Evolutionary conservation across 2,113 vertebrate genomes (phyloP).

Genomic region (Petaurus breviceps): DNA sequence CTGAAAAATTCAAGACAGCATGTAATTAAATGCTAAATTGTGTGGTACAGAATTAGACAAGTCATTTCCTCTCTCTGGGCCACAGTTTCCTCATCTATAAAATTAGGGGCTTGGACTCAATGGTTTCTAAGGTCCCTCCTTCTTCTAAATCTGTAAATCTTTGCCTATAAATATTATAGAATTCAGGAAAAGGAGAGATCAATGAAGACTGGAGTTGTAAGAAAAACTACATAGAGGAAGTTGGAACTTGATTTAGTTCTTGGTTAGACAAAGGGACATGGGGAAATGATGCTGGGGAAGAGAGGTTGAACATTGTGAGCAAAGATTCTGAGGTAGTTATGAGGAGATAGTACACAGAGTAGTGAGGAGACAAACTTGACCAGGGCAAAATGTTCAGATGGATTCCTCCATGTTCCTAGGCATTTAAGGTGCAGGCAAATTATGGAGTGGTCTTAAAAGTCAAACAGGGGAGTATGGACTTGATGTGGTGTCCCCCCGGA

Average conservation of each 20-base stretch:
- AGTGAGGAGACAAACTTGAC: neutral
- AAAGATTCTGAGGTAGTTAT: neutral
- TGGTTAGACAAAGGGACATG: neutral
- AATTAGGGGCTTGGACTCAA: neutral
- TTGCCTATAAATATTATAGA: neutral
- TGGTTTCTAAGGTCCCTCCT: neutral
- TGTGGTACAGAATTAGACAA: constrained; percentile 2
- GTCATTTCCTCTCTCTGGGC: neutral
- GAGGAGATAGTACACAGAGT: neutral
- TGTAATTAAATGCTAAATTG: neutral
- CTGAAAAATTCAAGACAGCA: neutral
- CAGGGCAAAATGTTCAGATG: neutral
- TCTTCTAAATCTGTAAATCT: neutral
- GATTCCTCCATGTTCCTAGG: neutral
- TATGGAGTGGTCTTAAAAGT: neutral
- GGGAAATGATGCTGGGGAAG: neutral
- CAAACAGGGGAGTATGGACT: neutral
- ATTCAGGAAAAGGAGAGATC: neutral
- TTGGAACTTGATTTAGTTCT: neutral
- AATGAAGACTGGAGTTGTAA: neutral
- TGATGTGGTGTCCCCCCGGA: neutral
- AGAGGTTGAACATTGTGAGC: neutral
- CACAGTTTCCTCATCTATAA: neutral
- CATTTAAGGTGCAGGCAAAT: neutral
- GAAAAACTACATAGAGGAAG: neutral